Evolutionary conservation across 2,113 vertebrate genomes (phyloP).

Genomic region (Tonatia bakeri): DNA sequence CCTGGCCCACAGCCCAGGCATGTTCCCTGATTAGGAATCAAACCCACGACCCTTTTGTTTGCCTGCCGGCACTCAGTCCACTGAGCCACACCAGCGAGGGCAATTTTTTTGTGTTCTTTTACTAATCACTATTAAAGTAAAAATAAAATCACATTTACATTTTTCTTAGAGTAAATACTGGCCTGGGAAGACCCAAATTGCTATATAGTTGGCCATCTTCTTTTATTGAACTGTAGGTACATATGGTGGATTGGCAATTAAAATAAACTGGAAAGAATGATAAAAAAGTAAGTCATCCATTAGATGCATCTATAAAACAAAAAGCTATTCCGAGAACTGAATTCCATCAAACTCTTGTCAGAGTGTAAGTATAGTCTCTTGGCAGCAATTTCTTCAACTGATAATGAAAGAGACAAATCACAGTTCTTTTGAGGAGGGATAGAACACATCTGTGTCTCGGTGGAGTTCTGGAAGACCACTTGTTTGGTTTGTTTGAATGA

Average conservation of each 20-base stretch:
- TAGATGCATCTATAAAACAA: neutral
- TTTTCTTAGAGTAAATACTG: neutral
- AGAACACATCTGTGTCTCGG: accelerated
- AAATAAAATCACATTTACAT: neutral
- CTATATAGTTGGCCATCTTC: neutral
- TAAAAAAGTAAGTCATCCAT: neutral
- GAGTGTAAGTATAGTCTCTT: neutral
- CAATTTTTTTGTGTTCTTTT: neutral
- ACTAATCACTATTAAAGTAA: neutral
- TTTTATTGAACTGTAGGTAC: neutral
- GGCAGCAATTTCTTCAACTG: neutral
- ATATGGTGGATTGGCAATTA: neutral
- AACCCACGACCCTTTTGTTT: no score
- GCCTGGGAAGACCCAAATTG: neutral
- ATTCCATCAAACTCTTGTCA: neutral
- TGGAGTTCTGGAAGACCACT: neutral
- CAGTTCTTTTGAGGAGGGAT: neutral
- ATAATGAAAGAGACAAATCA: neutral
- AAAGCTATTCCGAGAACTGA: neutral
- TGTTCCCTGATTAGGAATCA: no score
- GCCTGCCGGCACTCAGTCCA: no score
- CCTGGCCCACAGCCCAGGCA: no score
- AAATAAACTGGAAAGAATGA: neutral
- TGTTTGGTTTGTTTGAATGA: neutral
- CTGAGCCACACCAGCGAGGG: no score